These are phyloP conservation scores for Tor tambroides DNA, from an alignment of 2,113 vertebrate genomes.

Conservation along the genomic window DNA sequence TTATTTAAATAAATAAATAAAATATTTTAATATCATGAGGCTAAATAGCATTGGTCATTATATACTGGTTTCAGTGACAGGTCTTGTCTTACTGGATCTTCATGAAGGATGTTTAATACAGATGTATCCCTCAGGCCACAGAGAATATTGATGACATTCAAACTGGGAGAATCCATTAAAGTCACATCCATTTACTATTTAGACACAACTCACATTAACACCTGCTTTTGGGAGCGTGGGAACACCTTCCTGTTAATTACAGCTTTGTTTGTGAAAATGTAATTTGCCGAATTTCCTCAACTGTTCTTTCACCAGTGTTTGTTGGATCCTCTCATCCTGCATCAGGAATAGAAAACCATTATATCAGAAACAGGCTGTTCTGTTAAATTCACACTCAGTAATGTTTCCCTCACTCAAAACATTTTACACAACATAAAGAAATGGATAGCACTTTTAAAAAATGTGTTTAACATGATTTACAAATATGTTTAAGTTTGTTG, in stretches of 20 bases:
- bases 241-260: slow-evolving; percentile 43
- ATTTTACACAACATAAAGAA: neutral
- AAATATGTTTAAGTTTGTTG: neutral
- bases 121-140: slow-evolving; percentile 12
- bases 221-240: slow-evolving; percentile 33
- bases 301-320: neutral
- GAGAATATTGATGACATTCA: slow-evolving; percentile 33
- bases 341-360: neutral
- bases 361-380: neutral
- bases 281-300: slow-evolving; percentile 18
- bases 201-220: slow-evolving; percentile 12
- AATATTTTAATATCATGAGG: neutral
- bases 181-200: slow-evolving; percentile 28
- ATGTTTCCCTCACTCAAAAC: neutral
- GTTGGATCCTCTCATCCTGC: neutral
- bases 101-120: slow-evolving; percentile 15
- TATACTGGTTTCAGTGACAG: neutral
- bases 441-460: neutral
- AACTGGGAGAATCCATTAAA: slow-evolving; percentile 44
- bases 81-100: neutral
- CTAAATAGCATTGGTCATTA: neutral
- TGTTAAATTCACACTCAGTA: neutral
- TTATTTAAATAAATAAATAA: neutral
- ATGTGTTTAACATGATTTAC: neutral
- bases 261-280: slow-evolving; percentile 20